Evolutionary conservation across 1,140 invertebrate genomes (phyloP).

Genomic region (Leptinotarsa lineolata): DNA sequence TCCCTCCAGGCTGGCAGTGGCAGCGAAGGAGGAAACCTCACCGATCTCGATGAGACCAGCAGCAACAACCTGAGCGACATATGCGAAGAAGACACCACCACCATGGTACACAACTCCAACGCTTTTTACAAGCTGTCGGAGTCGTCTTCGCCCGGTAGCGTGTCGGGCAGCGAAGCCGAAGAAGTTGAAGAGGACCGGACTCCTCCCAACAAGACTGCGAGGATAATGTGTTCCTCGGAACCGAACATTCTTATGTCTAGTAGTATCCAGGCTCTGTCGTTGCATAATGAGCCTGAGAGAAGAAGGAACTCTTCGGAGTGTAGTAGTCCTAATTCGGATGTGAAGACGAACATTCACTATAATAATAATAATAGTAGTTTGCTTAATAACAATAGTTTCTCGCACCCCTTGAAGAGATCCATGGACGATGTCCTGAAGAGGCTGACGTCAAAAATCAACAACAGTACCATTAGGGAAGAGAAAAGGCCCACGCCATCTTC

Average conservation of each 20-base stretch:
- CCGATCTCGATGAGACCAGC: conserved; percentile 56
- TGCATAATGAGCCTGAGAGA: conserved; percentile 59
- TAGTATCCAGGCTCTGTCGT: conserved; percentile 52
- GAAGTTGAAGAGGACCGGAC: conserved; percentile 61
- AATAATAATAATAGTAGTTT: conserved; percentile 62
- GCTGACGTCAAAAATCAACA: conserved; percentile 79
- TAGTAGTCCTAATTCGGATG: conserved; percentile 67
- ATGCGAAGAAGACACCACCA: conserved; percentile 57
- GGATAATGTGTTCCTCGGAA: conserved; percentile 43
- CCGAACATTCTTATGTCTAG: conserved; percentile 39
- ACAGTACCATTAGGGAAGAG: conserved; percentile 68
- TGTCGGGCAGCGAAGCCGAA: conserved; percentile 63
- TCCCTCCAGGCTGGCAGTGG: conserved; percentile 48
- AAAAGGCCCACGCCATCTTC: conserved; percentile 69
- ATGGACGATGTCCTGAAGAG: conserved; percentile 87
- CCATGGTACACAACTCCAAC: conserved; percentile 55
- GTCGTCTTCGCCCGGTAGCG: conserved; percentile 60
- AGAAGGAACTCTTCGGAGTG: conserved; percentile 68
- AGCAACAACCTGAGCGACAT: conserved; percentile 55
- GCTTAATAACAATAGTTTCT: conserved; percentile 59
- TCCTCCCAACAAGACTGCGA: conserved; percentile 53
- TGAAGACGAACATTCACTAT: conserved; percentile 59
- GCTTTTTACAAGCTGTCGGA: conserved; percentile 63
- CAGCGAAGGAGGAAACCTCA: conserved; percentile 54
- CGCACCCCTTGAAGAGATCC: conserved; percentile 65